These are phyloP conservation scores for Drosophila prosaltans DNA, from an alignment of 1,140 invertebrate species.

Conservation along the genomic window DNA sequence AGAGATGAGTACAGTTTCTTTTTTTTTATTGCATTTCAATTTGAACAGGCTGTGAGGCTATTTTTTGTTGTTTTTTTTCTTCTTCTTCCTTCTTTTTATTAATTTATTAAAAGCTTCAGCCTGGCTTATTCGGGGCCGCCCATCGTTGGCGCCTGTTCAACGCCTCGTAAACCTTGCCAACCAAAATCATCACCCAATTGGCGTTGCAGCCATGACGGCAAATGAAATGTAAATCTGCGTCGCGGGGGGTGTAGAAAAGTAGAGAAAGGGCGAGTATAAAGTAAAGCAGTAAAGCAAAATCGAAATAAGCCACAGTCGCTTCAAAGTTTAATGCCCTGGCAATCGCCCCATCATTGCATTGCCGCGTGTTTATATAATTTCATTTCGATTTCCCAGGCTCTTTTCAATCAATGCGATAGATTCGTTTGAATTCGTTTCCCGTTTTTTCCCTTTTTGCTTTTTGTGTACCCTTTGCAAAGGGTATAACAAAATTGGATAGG, in stretches of 20 bases:
- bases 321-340: conserved; percentile 67
- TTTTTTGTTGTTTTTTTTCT: conserved; percentile 29
- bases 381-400: conserved; percentile 54
- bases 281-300: conserved; percentile 18
- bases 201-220: conserved; percentile 35
- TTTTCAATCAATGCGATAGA: conserved; percentile 72
- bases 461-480: too few species aligned
- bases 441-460: too few species aligned
- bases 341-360: conserved; percentile 57
- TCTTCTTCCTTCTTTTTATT: conserved; percentile 55
- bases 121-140: background rate
- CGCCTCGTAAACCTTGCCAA: conserved; percentile 76
- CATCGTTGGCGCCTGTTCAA: conserved; percentile 39
- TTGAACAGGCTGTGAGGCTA: conserved; percentile 24
- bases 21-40: conserved; percentile 51
- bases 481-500: too few species aligned
- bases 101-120: conserved; percentile 73
- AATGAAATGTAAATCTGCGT: conserved; percentile 76
- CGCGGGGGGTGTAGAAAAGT: background rate
- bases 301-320: conserved; percentile 43
- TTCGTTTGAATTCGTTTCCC: conserved; percentile 1
- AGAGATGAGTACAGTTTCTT: conserved; percentile 30
- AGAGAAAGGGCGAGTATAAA: conserved; percentile 42
- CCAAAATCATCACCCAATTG: conserved; percentile 66
- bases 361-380: conserved; percentile 76